Percentiles rank a stretch among this genome's conserved stretches.
These are phyloP conservation scores for Pecten maximus DNA, from an alignment of 2,888 invertebrate species.

Conservation along the genomic window DNA sequence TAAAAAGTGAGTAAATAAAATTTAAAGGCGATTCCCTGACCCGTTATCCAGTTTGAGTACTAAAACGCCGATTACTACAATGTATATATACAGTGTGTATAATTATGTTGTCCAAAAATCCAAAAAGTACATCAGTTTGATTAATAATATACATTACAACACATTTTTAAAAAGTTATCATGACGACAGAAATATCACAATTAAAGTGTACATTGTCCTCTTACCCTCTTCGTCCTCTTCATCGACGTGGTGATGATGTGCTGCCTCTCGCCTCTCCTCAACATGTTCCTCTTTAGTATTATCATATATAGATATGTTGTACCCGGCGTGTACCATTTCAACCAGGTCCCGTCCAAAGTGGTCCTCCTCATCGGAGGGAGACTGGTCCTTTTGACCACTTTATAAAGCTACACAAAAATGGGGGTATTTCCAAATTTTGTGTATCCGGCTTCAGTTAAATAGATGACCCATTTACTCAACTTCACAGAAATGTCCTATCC, in stretches of 20 bases:
- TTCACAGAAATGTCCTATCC: conserved; percentile 26
- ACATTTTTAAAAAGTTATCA: too few species aligned
- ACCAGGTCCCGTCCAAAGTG: not conserved
- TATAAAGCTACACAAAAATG: not conserved
- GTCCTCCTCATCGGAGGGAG: not conserved
- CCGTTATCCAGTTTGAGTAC: too few species aligned
- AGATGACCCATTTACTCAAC: not conserved
- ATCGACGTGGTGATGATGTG: not conserved
- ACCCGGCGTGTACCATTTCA: conserved; percentile 36
- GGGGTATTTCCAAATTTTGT: not conserved
- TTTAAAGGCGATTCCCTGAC: too few species aligned
- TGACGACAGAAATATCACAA: too few species aligned
- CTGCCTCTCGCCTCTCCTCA: not conserved
- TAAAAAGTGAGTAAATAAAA: too few species aligned
- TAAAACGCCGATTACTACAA: too few species aligned
- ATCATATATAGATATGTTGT: conserved; percentile 30
- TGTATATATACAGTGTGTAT: too few species aligned
- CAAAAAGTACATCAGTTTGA: too few species aligned
- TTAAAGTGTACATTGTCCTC: too few species aligned
- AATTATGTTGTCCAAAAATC: too few species aligned
- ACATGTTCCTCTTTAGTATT: not conserved
- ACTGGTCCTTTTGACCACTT: not conserved
- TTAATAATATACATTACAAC: too few species aligned
- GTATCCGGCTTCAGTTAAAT: not conserved
- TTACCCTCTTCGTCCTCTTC: conserved; percentile 36